Conservation (phyloP, 2,888 invertebrate genomes). For the Spisula solida region DNA sequence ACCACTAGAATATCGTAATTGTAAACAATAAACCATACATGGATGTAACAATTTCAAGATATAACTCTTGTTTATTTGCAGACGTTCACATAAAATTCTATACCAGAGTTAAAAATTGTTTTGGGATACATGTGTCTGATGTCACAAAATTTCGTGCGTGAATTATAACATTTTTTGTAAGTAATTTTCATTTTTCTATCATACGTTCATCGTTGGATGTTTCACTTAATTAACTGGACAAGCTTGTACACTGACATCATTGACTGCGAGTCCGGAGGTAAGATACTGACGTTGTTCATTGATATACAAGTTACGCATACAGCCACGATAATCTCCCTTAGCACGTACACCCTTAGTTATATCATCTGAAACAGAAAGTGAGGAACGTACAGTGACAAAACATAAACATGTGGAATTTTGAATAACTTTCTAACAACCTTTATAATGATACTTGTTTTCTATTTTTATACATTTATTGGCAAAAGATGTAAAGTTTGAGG, state of each 20-base stretch:
- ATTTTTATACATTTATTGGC: too few species aligned
- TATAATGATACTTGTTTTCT: too few species aligned
- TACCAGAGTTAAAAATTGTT: neutral
- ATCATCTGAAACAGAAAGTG: slow-evolving; percentile 48
- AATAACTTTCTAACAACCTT: too few species aligned
- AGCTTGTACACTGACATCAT: slow-evolving; percentile 92
- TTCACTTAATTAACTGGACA: slow-evolving; percentile 93
- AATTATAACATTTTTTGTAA: neutral
- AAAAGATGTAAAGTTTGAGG: too few species aligned
- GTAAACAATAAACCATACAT: neutral
- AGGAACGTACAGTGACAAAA: neutral
- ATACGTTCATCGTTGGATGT: neutral
- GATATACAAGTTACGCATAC: slow-evolving; percentile 94
- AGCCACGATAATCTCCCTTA: slow-evolving; percentile 93
- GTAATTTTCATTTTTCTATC: neutral
- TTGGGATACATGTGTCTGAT: neutral
- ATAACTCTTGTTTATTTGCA: neutral
- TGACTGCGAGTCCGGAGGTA: slow-evolving; percentile 92
- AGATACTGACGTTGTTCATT: slow-evolving; percentile 93
- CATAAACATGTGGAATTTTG: neutral
- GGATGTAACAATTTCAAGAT: neutral
- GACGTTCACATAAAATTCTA: neutral
- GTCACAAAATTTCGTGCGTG: neutral
- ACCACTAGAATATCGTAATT: too few species aligned
- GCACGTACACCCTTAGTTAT: slow-evolving; percentile 90